Conservation (phyloP, 1,140 invertebrate species). For the Parasteatoda tepidariorum region DNA sequence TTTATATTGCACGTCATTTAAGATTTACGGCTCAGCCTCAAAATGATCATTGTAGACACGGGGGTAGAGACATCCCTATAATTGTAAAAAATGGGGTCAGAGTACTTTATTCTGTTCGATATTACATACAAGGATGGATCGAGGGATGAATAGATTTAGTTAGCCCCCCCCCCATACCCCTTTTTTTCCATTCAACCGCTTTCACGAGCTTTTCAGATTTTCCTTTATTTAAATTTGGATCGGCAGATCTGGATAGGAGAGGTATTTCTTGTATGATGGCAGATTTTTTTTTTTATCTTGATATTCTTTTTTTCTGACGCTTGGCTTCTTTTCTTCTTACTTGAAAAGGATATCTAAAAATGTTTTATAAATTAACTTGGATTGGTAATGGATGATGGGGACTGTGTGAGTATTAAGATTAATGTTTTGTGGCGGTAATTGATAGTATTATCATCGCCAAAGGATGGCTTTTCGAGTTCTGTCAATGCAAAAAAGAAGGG, state of each 20-base stretch:
- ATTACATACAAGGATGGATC: slow-evolving; percentile 27
- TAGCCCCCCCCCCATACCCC: slow-evolving; percentile 10
- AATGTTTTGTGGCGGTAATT: slow-evolving; percentile 14
- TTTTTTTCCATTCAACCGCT: background rate
- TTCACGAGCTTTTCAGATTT: slow-evolving; percentile 37
- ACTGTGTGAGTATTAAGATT: slow-evolving; percentile 45
- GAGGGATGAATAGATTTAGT: slow-evolving; percentile 55
- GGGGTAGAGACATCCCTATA: slow-evolving; percentile 51
- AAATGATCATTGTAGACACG: slow-evolving; percentile 57
- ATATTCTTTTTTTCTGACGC: background rate
- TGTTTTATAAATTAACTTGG: slow-evolving; percentile 50
- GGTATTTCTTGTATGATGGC: slow-evolving; percentile 21
- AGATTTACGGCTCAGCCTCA: slow-evolving; percentile 54
- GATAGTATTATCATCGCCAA: slow-evolving; percentile 33
- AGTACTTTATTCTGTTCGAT: slow-evolving; percentile 47
- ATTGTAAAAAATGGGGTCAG: slow-evolving; percentile 60
- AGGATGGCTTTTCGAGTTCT: background rate
- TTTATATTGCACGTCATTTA: slow-evolving; percentile 59
- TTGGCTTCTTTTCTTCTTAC: background rate
- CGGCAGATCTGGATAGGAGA: background rate
- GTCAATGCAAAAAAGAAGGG: background rate
- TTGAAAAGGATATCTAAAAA: slow-evolving; percentile 8
- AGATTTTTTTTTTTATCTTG: slow-evolving; percentile 23
- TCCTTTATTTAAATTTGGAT: slow-evolving; percentile 58
- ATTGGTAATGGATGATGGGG: slow-evolving; percentile 21